These are phyloP conservation scores for Rostratula benghalensis DNA, from an alignment of 2,113 vertebrate species.

Conservation along the genomic window DNA sequence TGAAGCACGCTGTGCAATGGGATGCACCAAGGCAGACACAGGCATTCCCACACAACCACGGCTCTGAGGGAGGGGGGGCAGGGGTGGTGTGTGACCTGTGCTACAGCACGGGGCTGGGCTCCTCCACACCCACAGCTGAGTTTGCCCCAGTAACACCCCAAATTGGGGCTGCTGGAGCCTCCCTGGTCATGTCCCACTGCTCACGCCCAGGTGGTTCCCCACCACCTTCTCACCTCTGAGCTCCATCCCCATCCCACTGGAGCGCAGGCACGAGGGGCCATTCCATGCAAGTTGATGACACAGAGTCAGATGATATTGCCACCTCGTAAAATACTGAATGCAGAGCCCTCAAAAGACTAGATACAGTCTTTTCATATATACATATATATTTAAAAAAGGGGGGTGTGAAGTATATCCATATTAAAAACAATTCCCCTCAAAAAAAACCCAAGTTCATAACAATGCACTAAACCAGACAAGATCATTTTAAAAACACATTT, in stretches of 20 bases:
- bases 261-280: not conserved
- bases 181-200: not conserved
- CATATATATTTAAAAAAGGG: too few species aligned
- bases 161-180: not conserved
- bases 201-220: not conserved
- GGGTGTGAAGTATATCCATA: not conserved
- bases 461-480: not conserved
- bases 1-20: rapidly evolving
- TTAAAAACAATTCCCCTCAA: not conserved
- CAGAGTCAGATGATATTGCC: too few species aligned
- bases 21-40: rapidly evolving
- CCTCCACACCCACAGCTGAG: not conserved
- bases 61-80: not conserved
- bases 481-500: not conserved
- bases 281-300: not conserved
- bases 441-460: not conserved
- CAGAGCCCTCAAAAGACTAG: not conserved
- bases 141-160: rapidly evolving
- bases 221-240: not conserved
- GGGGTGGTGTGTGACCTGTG: rapidly evolving
- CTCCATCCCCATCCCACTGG: not conserved
- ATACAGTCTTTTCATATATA: not conserved
- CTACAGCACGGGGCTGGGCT: rapidly evolving
- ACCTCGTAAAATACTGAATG: not conserved
- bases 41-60: rapidly evolving